Base-by-base conservation (phyloP, 2,888 invertebrate genomes). In the Acanthosepion esculentum region DNA sequence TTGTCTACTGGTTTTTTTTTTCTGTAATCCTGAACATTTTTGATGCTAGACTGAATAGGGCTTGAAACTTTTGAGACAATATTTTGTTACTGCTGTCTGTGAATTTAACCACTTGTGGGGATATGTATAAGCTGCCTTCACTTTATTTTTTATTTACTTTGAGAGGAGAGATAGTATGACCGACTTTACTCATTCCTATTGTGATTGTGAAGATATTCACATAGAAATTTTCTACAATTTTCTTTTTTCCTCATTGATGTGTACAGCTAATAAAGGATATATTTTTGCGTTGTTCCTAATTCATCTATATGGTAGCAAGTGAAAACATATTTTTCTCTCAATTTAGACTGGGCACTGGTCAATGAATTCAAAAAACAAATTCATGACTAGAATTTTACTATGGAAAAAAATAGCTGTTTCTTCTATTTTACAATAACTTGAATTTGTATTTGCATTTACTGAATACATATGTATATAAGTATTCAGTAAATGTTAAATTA, bases 231-330 rank as follows among this genome's bases (percentile, higher is more conserved):
- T 78, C 33, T 78, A 59, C 59, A 20, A 23, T 18, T 18, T 18
- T 33, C 18, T 33, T 78, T 78, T 78, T 33, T 78, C 12, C n/a
- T 78, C 78, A 78, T 78, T 78, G n/a, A 15, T 78, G n/a, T 78
- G 78, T n/a, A 78, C 78, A 78, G 78, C 78, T 78, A 78, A 78
- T 33, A 78, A 78, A n/a, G n/a, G 33, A 78, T 78, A n/a, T n/a
- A 78, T 78, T n/a, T 78, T 78, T 78, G 78, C 33, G 78, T 78
- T n/a, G 15, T 78, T n/a, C 33, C 59, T 23, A 59, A 78, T n/a
- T 78, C n/a, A 78, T 78, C n/a, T n/a, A 15, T 78, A 10, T 78
- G 78, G 33, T 78, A 78, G 78, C 78, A 12, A 64, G 4, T 26
- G 29, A 64, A 64, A 64, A 64, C 23, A 64, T 0, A 26, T 26